Base-by-base conservation (phyloP, 2,113 vertebrate species). In the Apus apus region DNA sequence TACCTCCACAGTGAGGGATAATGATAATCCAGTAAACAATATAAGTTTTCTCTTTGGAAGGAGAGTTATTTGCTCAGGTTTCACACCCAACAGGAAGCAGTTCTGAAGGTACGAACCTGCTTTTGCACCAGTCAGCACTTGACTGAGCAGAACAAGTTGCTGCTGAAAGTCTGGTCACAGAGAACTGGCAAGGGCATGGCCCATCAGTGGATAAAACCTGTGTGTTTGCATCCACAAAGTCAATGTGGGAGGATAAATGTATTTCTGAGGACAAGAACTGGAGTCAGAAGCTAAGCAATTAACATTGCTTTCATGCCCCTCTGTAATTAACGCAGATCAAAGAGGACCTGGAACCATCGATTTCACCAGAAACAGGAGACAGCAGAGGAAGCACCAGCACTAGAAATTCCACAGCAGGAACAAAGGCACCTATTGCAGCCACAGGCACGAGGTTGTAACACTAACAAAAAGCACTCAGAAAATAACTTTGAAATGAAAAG, bases 301-400 rank as follows among this genome's bases (percentile, higher is more conserved):
- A 97, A 97, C 90, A 96, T 95, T 85, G 87, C 87, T 96, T 94
- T 89, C 94, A 86, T 97, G 92, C 96, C 85, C 87, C 53, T 85
- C 87, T 95, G 64, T 97, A 97, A 97, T 97, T 97, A 97, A 92
- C 2, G 0, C 50, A 95, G 88, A 97, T 96, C 96, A 97, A 97
- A 97, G 94, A 93, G 36, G 66, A 82, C 93, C 66, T 57, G 57
- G 82, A 90, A 54, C 84, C 56, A 80, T 72, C 0, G 87, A 96
- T 94, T 94, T 94, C 93, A 90, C 73, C 82, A 90, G 66, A 72
- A 86, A 66, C 29, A 58, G 27, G 15, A 94, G 83, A 71, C 60
- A 75, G 82, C 79, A 78, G 25, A 87, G 68, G 32, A 81, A 88
- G 64, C 48, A 89, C 7, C 34, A 79, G 26, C 53, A 43, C 61